Conservation (phyloP, 2,113 vertebrate species). For the Cynopterus brachyotis region DNA sequence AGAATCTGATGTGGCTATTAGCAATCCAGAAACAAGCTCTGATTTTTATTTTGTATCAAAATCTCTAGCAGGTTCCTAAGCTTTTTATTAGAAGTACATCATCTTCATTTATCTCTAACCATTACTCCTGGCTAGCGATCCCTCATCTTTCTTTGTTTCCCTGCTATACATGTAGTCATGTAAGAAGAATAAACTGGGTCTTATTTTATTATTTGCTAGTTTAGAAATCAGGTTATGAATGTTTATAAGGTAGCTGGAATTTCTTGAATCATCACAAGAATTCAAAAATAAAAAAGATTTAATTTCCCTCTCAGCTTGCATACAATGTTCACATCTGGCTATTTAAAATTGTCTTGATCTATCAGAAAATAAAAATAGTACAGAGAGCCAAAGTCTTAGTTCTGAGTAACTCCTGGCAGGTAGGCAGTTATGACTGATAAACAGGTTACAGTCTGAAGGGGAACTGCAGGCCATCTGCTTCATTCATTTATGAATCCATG, state of each 20-base stretch:
- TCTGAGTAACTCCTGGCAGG: not conserved
- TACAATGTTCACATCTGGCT: not conserved
- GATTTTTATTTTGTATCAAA: not conserved
- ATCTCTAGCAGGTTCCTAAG: not conserved
- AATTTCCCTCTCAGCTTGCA: not conserved
- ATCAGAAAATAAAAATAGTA: not conserved
- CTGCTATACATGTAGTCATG: not conserved
- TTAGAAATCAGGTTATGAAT: not conserved
- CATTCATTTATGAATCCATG: not conserved
- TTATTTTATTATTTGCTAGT: not conserved
- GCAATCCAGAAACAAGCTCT: not conserved
- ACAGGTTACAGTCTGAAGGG: not conserved
- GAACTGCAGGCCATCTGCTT: not conserved
- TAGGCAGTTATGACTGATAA: not conserved
- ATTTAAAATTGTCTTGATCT: not conserved
- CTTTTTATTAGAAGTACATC: not conserved
- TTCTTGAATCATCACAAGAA: constrained; percentile 43
- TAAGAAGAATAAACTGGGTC: not conserved
- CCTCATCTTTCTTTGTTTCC: not conserved
- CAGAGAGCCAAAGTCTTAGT: not conserved
- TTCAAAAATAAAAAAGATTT: not conserved
- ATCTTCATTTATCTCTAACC: not conserved
- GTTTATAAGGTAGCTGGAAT: not conserved
- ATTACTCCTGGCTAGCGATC: not conserved
- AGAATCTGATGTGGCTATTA: not conserved